These are phyloP conservation scores for Barbus barbus DNA, from an alignment of 2,113 vertebrate genomes.

Conservation along the genomic window DNA sequence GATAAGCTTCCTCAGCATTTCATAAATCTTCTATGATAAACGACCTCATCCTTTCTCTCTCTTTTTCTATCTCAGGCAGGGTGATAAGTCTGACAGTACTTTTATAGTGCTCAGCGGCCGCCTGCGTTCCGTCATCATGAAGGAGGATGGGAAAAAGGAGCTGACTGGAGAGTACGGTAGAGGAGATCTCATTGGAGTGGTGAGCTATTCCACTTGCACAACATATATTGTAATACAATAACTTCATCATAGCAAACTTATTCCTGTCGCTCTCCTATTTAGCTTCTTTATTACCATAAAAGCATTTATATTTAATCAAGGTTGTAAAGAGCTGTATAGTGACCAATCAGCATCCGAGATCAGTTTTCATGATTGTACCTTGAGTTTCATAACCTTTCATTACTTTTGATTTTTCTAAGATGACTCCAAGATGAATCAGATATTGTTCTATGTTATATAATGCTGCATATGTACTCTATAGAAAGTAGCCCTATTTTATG, in stretches of 20 bases:
- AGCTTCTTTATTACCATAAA: background rate
- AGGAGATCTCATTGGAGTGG: slow-evolving; percentile 93
- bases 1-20: slow-evolving; percentile 20
- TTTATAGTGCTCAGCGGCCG: slow-evolving; percentile 94
- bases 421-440: background rate
- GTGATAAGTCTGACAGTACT: slow-evolving; percentile 91
- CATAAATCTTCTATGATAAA: slow-evolving; percentile 34
- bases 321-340: background rate
- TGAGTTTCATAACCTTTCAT: background rate
- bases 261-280: background rate
- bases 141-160: slow-evolving; percentile 93
- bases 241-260: background rate
- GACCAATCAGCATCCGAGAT: no score
- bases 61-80: slow-evolving; percentile 77
- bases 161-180: slow-evolving; percentile 91
- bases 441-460: background rate
- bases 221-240: background rate
- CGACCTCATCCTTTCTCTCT: background rate
- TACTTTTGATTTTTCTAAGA: background rate
- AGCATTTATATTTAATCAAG: background rate
- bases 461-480: background rate
- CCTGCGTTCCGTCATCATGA: slow-evolving; percentile 87
- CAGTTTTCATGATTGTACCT: background rate
- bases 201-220: slow-evolving; percentile 66
- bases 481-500: background rate